Base-by-base conservation (phyloP, 2,888 invertebrate species). In the Drosophila atripex region DNA sequence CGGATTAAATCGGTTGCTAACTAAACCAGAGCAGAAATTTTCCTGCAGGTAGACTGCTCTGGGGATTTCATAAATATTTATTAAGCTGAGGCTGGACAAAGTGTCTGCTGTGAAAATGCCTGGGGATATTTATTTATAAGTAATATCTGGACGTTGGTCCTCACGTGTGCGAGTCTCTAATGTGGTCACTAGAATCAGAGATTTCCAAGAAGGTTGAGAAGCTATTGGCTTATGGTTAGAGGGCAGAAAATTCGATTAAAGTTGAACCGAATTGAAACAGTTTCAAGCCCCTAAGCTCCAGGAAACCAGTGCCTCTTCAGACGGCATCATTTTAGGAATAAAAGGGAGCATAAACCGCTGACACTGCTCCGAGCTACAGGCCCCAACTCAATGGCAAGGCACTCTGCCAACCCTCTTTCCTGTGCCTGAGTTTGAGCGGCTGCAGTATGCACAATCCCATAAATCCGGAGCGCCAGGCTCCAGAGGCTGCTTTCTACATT, bases 1-100 rank as follows among this genome's bases (percentile, higher is more conserved):
- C 32, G 61, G 45, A 46, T 51, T 64, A 60, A 51, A 51, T 46
- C 51, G 61, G 61, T 61, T 64, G 64, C 57, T 43, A 32, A 35
- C 51, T 49, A 52, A 35, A 66, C 43, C 28, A 21, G 23, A 25
- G 6, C 35, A 30, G 11, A 52, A 39, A 43, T 56, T 56, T 38
- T 56, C 65, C 66, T 57, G 51, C 35, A 47, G 52, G 28, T 66
- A 21, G 53, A 51, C 28, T 28, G 38, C 57, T 18, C 30, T 2
- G 54, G 32, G 63, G 63, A 65, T 55, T 73, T 70, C 73, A 75
- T 71, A 71, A 54, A 58, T 78, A 72, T 75, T 76, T 78, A 76
- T 75, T 69, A 65, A 60, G 23, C 65, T 56, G 64, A 49, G 50
- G 64, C 61, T 54, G 43, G 45, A 53, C 73, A 56, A 57, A 46